Percentiles rank a stretch among this genome's conserved stretches.
phyloP scores from a whole-genome alignment of 2,113 vertebrate genomes.

The Heterocephalus glaber region DNA sequence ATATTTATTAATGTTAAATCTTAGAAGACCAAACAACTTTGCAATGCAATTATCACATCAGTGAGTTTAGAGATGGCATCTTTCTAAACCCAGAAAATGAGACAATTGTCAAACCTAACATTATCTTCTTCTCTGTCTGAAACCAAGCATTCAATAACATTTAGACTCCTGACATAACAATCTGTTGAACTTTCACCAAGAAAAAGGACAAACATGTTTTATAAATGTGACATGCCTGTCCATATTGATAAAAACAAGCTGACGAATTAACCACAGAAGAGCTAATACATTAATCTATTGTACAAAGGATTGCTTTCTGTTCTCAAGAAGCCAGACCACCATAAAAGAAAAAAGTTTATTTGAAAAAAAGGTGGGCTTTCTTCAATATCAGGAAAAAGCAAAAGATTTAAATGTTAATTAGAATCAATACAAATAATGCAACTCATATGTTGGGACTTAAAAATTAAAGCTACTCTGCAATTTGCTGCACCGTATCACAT shows the following conservation, averaged over 20 bases:
- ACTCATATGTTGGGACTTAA: background rate
- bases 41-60: background rate
- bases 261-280: background rate
- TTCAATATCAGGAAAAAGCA: background rate
- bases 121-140: background rate
- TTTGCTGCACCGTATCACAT: background rate
- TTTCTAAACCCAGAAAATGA: constrained; percentile 4
- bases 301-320: background rate
- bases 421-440: background rate
- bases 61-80: background rate
- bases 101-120: background rate
- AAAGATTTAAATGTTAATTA: background rate
- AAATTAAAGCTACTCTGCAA: background rate
- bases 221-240: background rate
- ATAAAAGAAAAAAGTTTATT: background rate
- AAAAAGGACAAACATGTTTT: background rate
- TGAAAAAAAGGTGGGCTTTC: background rate
- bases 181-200: background rate
- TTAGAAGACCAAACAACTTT: background rate
- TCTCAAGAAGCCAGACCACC: background rate
- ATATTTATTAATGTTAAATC: background rate
- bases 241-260: background rate
- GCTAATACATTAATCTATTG: background rate
- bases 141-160: background rate
- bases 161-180: background rate